A percentile compares a stretch with the other conserved stretches of the same genome.
These are phyloP conservation scores for Ennomos erosarius DNA, from an alignment of 2,888 invertebrate species.

Conservation along the genomic window DNA sequence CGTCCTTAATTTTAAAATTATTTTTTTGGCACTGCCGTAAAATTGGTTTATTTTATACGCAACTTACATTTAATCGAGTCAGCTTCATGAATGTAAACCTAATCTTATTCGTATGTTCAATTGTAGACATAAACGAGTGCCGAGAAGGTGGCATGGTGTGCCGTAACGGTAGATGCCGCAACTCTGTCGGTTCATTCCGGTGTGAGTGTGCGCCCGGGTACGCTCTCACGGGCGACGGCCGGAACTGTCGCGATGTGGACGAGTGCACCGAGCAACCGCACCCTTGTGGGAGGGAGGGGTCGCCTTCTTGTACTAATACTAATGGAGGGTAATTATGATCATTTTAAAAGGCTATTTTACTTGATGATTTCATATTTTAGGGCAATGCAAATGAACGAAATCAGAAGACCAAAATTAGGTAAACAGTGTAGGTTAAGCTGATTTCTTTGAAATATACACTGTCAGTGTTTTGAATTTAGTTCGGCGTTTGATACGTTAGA, in stretches of 20 bases:
- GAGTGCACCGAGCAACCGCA: constrained; percentile 87
- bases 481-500: constrained; percentile 2
- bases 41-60: too few relatives aligned
- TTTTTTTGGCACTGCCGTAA: too few relatives aligned
- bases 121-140: constrained; percentile 91
- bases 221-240: constrained; percentile 89
- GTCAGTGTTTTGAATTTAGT: constrained; percentile 20
- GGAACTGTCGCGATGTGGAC: constrained; percentile 92
- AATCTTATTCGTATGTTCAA: too few relatives aligned
- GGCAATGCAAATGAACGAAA: too few relatives aligned
- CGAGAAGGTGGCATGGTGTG: constrained; percentile 93
- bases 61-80: too few relatives aligned
- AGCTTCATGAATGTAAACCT: too few relatives aligned
- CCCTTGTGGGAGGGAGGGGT: constrained; percentile 71
- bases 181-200: constrained; percentile 91
- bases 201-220: constrained; percentile 94
- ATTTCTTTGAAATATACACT: too few relatives aligned
- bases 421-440: too few relatives aligned
- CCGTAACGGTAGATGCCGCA: constrained; percentile 93
- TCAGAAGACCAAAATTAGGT: too few relatives aligned
- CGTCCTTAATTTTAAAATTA: too few relatives aligned
- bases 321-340: constrained; percentile 64
- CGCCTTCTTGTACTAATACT: constrained; percentile 76
- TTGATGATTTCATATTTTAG: too few relatives aligned
- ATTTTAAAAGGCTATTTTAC: too few relatives aligned